Conservation (phyloP, 2,113 vertebrate genomes). For the Rostratula benghalensis region DNA sequence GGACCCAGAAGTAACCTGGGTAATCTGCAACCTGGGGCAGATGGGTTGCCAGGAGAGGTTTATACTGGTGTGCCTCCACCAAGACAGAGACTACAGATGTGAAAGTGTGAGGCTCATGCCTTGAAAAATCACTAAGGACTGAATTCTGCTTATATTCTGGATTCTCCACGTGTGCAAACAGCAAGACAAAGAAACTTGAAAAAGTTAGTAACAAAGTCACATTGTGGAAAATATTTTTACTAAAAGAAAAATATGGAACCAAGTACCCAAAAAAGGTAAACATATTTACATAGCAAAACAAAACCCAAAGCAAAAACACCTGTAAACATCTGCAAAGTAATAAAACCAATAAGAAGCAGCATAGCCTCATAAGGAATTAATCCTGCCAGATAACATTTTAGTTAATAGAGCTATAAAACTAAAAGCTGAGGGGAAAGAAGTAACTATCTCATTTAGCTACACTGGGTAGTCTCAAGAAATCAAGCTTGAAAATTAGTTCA, state of each 20-base stretch:
- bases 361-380: background rate
- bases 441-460: background rate
- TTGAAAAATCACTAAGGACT: background rate
- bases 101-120: background rate
- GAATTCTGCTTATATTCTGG: background rate
- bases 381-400: background rate
- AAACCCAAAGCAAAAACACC: background rate
- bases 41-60: background rate
- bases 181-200: background rate
- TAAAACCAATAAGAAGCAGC: background rate
- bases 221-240: background rate
- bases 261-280: background rate
- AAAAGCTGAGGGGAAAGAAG: background rate
- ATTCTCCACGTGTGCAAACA: background rate
- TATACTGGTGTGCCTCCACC: too few species aligned
- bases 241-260: background rate
- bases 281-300: background rate
- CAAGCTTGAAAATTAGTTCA: background rate
- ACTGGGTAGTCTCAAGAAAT: background rate
- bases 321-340: background rate
- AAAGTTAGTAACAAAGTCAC: background rate
- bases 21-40: background rate
- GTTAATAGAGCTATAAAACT: background rate
- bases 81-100: fast-evolving
- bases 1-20: background rate